A percentile compares a stretch with the other conserved stretches of the same genome.
Conservation (phyloP, 2,888 invertebrate genomes). For the Cylindroiulus punctatus region DNA sequence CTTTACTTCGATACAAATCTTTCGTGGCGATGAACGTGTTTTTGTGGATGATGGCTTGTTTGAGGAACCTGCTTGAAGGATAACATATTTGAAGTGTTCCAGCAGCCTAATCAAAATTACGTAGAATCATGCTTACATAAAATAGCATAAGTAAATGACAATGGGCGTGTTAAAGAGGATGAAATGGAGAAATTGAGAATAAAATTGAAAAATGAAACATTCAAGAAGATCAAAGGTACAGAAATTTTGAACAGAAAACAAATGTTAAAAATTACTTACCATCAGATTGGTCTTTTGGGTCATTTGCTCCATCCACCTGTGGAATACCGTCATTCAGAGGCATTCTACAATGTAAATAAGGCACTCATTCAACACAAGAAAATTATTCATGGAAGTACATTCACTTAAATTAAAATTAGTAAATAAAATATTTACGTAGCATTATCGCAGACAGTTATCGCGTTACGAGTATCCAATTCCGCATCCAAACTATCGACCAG, state of each 20-base stretch:
- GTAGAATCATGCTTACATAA: conserved; percentile 15
- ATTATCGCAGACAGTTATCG: not conserved
- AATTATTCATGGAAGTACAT: not conserved
- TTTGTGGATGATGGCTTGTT: not conserved
- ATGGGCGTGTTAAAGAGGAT: not conserved
- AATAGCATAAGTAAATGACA: not conserved
- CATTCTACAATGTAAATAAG: not conserved
- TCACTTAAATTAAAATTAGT: not conserved
- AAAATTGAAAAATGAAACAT: not conserved
- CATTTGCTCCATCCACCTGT: conserved; percentile 70
- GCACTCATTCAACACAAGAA: not conserved
- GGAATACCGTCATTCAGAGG: conserved; percentile 61
- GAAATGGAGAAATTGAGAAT: not conserved
- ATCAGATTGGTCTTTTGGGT: not conserved
- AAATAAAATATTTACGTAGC: not conserved
- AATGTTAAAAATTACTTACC: not conserved
- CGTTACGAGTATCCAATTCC: not conserved
- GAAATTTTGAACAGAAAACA: not conserved
- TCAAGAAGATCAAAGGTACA: not conserved
- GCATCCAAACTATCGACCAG: not conserved
- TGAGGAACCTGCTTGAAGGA: conserved; percentile 21
- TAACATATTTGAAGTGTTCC: not conserved
- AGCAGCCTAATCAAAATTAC: not conserved
- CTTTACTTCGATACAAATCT: not conserved
- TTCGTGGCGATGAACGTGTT: not conserved